Evolutionary conservation across 2,113 vertebrate species (phyloP).

Genomic region (Athene noctua): DNA sequence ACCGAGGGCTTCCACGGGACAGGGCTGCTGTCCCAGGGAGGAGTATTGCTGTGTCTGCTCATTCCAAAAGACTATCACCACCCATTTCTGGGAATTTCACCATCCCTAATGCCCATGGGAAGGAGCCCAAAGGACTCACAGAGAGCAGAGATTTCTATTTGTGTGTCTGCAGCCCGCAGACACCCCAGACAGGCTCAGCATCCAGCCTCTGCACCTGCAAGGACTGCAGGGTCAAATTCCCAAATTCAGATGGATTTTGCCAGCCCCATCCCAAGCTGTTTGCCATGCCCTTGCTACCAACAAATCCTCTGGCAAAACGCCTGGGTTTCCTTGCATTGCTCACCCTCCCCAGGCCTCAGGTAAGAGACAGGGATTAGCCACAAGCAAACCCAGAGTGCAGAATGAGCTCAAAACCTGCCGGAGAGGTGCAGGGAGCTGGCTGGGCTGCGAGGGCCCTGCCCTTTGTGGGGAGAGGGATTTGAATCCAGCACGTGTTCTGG

Average conservation of each 20-base stretch:
- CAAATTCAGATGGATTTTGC: background rate
- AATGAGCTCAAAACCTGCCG: background rate
- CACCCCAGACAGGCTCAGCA: background rate
- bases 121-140: background rate
- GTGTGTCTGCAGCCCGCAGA: background rate
- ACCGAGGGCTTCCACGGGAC: rapidly evolving
- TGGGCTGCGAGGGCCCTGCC: background rate
- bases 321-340: background rate
- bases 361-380: background rate
- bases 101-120: background rate
- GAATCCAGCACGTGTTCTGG: rapidly evolving
- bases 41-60: background rate
- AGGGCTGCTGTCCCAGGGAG: background rate
- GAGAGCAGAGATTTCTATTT: background rate
- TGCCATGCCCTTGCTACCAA: background rate
- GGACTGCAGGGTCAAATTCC: background rate
- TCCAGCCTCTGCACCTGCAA: background rate
- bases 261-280: background rate
- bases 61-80: background rate
- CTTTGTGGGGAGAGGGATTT: background rate
- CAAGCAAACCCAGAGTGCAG: rapidly evolving
- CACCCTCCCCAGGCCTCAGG: background rate
- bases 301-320: background rate
- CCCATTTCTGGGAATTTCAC: background rate
- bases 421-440: background rate